Conservation (phyloP, 2,113 vertebrate species). For the Vulpes vulpes region DNA sequence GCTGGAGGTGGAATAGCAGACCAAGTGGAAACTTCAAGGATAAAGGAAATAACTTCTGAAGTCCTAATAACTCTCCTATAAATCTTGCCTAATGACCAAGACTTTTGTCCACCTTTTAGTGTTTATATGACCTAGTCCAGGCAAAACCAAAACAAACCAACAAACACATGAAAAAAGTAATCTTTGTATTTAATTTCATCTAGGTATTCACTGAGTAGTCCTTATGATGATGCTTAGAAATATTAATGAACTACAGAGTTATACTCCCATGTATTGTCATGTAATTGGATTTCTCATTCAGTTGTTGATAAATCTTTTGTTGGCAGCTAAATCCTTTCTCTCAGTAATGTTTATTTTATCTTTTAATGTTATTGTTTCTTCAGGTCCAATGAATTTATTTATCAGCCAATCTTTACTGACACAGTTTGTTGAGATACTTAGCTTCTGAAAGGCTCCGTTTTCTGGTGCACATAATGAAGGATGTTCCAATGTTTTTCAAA, state of each 20-base stretch:
- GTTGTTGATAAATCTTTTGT: neutral
- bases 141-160: neutral
- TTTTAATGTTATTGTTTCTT: slow-evolving; percentile 30
- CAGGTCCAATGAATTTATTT: neutral
- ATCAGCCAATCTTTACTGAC: neutral
- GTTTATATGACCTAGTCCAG: neutral
- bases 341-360: neutral
- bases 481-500: neutral
- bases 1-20: neutral
- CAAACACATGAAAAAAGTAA: neutral
- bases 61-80: neutral
- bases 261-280: neutral
- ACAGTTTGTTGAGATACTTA: neutral
- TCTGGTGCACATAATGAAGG: neutral
- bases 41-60: neutral
- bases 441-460: neutral
- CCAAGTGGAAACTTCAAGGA: neutral
- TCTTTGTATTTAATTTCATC: slow-evolving; percentile 10
- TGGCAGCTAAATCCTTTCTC: neutral
- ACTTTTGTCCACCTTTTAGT: neutral
- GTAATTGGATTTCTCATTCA: neutral
- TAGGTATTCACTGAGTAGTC: neutral
- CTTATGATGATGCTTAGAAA: neutral
- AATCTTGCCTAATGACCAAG: neutral
- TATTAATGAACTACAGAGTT: neutral